Conservation (phyloP, 2,888 invertebrate genomes). For the Leucoptera coffeella region DNA sequence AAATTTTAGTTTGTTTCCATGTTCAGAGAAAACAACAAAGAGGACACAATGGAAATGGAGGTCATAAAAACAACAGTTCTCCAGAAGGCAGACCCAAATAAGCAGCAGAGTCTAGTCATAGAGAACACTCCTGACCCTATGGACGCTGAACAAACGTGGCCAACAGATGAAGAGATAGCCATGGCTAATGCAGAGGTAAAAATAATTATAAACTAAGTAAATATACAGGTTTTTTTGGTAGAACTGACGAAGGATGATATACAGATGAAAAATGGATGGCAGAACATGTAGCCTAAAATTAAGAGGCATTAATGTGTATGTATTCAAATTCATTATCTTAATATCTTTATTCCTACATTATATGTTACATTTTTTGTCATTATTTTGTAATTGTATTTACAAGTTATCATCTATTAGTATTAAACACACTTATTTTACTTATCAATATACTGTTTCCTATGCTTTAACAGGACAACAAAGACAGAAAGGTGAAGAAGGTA, state of each 20-base stretch:
- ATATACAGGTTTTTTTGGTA: neutral
- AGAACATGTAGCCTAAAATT: too few species aligned
- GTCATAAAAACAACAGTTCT: slow-evolving; percentile 35
- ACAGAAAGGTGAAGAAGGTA: slow-evolving; percentile 69
- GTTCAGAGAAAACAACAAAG: slow-evolving; percentile 22
- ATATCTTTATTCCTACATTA: neutral
- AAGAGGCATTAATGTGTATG: too few species aligned
- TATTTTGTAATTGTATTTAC: too few species aligned
- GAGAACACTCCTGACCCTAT: slow-evolving; percentile 85
- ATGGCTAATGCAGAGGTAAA: slow-evolving; percentile 57
- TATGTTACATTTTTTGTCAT: neutral
- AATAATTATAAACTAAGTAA: too few species aligned
- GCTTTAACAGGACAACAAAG: too few species aligned
- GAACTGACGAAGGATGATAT: neutral
- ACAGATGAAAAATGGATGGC: too few species aligned
- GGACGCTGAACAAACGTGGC: slow-evolving; percentile 97
- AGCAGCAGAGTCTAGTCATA: slow-evolving; percentile 68
- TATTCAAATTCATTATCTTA: neutral
- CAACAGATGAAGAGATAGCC: slow-evolving; percentile 84
- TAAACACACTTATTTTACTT: too few species aligned
- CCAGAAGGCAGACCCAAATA: slow-evolving; percentile 55
- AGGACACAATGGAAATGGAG: slow-evolving; percentile 34
- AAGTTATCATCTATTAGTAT: too few species aligned
- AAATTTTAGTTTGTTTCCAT: neutral
- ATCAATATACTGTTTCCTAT: too few species aligned